Evolutionary conservation across 2,113 vertebrate genomes (phyloP), one percentile per base, ranked within the genome.

Genomic region (Caracal caracal): DNA sequence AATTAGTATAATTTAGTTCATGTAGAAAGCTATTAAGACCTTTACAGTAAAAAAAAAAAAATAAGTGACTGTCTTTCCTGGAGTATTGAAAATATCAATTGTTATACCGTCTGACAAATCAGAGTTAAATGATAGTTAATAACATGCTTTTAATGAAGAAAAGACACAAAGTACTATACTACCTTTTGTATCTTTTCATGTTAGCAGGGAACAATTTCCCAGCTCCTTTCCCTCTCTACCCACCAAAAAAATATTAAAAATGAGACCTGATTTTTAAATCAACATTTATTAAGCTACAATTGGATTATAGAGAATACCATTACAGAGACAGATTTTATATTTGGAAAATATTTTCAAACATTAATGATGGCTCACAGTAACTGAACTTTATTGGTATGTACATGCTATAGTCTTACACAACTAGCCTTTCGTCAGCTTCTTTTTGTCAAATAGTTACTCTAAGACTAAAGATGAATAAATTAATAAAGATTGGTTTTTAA

Each of bases 1-100:
- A 97, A 98, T 95, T 95, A 86, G 83, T 97, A 16, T 96, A 97
- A 97, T 98, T 97, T 94, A 88, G 86, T 97, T 90, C 81, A 81
- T 70, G 66, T 56, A 88, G 83, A 94, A 97, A 96, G 78, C 26
- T 82, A 70, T 81, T 82, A 37, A 82, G 76, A 81, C 15, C 1
- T 53, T 97, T 89, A 84, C 35, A 94, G 73, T 84, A 92, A 87
- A 79, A 96, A 94, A 71, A 53, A 53, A 10, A 28, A 63, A 47
- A 28, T 17, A 96, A 96, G 37, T 90, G 68, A 95, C 83, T 92
- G 19, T 80, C 30, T 37, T 95, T 96, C 78, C 37, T 68, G 17
- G 24, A 93, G 28, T 78, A 66, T 84, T 96, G 92, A 98, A 96
- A 84, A 37, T 81, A 96, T 96, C 91, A 93, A 92, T 98, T 97